These are phyloP conservation scores for Collichthys lucidus DNA, from an alignment of 2,113 vertebrate genomes.

Conservation along the genomic window DNA sequence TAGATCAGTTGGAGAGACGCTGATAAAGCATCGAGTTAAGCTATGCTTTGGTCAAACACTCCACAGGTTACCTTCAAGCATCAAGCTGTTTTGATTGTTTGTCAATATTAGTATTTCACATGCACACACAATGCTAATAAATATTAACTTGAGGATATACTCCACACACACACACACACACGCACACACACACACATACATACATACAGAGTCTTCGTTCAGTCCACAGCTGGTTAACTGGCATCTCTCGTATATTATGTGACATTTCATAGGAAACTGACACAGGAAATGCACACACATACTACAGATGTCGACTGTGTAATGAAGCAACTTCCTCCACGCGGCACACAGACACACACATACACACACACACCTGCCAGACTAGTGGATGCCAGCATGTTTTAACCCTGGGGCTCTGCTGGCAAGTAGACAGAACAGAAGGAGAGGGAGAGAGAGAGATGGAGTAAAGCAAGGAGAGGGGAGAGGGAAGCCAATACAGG, in stretches of 20 bases:
- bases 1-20: too few relatives aligned
- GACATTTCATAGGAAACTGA: conserved; percentile 58
- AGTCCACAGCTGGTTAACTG: conserved; percentile 28
- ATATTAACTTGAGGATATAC: neutral
- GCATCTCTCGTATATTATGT: conserved; percentile 30
- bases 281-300: conserved; percentile 35
- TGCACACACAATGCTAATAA: too few relatives aligned
- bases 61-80: too few relatives aligned
- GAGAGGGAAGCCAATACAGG: conserved; percentile 42
- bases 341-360: conserved; percentile 17
- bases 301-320: conserved; percentile 61
- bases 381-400: conserved; percentile 69
- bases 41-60: too few relatives aligned
- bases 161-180: neutral
- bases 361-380: conserved; percentile 55
- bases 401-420: conserved; percentile 73
- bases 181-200: neutral
- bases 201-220: neutral
- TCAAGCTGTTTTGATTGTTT: neutral
- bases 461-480: conserved; percentile 31
- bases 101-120: neutral
- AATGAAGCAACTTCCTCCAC: conserved; percentile 41
- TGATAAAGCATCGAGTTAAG: too few relatives aligned
- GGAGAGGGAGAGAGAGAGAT: conserved; percentile 53
- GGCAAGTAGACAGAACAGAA: conserved; percentile 69